A percentile compares a stretch with the other conserved stretches of the same genome.
Evolutionary conservation across 2,888 invertebrate genomes (phyloP).

Genomic region (Eulithis testata): DNA sequence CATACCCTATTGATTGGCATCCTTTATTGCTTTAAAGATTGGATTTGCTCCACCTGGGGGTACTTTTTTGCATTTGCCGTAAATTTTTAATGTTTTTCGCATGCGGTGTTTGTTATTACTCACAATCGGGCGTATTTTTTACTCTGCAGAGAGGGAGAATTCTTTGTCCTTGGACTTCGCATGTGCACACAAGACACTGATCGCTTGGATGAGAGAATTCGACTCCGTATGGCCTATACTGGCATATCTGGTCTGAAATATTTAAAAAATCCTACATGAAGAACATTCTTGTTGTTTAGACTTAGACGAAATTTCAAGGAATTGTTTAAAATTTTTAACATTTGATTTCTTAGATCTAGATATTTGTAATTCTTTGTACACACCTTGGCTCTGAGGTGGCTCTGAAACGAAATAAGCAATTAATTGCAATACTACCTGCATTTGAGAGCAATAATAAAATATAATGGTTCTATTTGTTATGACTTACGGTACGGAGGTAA

Average conservation of each 20-base stretch:
- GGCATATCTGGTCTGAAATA: constrained; percentile 27
- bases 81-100: constrained; percentile 70
- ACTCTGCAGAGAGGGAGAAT: constrained; percentile 46
- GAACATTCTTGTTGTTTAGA: too few relatives aligned
- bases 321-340: neutral
- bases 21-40: constrained; percentile 36
- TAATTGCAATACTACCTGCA: constrained; percentile 16
- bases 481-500: constrained; percentile 26
- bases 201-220: constrained; percentile 46
- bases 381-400: constrained; percentile 19
- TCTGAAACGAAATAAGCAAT: constrained; percentile 26
- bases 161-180: constrained; percentile 47
- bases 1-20: constrained; percentile 37
- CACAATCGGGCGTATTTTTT: constrained; percentile 47
- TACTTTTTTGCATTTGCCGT: constrained; percentile 50
- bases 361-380: neutral
- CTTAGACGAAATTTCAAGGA: neutral
- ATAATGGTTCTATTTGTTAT: constrained; percentile 25
- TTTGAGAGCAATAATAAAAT: constrained; percentile 16
- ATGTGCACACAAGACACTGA: constrained; percentile 47
- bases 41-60: constrained; percentile 51
- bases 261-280: too few relatives aligned
- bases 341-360: neutral
- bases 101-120: constrained; percentile 43
- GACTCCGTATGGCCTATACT: constrained; percentile 45